Conservation (phyloP, 2,797 vertebrate species). For the Sebastes reedi region DNA sequence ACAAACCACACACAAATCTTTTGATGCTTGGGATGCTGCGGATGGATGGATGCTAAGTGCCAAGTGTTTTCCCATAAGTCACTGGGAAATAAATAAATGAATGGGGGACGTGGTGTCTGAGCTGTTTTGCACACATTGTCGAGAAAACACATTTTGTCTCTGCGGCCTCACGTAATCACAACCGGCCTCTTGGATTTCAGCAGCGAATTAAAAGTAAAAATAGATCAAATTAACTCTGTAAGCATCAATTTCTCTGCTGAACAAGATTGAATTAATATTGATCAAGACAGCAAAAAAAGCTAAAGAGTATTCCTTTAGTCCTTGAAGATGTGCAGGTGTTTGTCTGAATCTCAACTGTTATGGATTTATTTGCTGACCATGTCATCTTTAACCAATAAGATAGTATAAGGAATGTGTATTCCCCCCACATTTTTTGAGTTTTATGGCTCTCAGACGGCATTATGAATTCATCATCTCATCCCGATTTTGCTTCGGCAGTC, state of each 20-base stretch:
- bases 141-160: constrained; percentile 48
- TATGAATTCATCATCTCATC: not conserved
- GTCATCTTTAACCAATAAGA: not conserved
- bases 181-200: constrained; percentile 31
- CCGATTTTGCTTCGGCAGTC: not conserved
- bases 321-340: not conserved
- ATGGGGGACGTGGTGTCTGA: constrained; percentile 20
- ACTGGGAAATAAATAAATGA: constrained; percentile 64
- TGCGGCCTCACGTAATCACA: constrained; percentile 27
- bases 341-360: not conserved
- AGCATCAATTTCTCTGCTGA: not conserved
- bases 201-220: constrained; percentile 19
- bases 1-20: constrained; percentile 31
- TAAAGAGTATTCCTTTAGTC: constrained; percentile 10
- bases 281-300: not conserved
- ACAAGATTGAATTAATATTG: not conserved
- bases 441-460: not conserved
- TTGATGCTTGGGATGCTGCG: constrained; percentile 46
- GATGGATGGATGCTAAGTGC: constrained; percentile 58
- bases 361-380: not conserved
- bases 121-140: constrained; percentile 33
- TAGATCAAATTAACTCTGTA: not conserved
- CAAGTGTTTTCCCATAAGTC: constrained; percentile 64
- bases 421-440: not conserved
- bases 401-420: not conserved